phyloP scores from a whole-genome alignment of 30 jellyfish, hydroid and myxozoan genomes.

The Aurelia aurita region DNA sequence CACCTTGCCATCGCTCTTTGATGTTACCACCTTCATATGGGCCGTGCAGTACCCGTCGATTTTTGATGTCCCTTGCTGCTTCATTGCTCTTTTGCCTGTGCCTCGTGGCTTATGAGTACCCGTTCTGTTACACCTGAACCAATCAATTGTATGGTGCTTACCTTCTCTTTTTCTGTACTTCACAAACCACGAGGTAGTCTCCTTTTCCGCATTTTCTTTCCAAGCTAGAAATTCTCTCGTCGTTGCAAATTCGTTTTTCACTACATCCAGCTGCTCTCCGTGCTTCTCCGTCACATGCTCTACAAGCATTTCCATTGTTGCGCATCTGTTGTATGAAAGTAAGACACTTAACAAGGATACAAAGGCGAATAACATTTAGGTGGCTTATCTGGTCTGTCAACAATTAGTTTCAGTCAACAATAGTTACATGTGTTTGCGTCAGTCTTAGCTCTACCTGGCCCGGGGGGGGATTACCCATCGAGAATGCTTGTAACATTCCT shows the following conservation, averaged over 20 bases:
- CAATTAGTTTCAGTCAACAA: too few species aligned
- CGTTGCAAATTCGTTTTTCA: background rate
- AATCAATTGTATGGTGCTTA: conserved; percentile 23
- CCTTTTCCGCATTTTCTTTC: conserved; percentile 7
- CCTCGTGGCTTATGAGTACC: conserved; percentile 39
- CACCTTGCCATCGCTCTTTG: conserved; percentile 31
- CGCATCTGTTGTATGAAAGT: too few species aligned
- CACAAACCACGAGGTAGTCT: conserved; percentile 40
- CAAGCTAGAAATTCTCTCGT: conserved; percentile 11
- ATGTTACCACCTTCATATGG: background rate
- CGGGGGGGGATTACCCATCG: too few species aligned
- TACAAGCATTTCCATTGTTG: too few species aligned
- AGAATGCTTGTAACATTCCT: too few species aligned
- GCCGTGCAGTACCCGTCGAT: conserved; percentile 38
- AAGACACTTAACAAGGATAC: too few species aligned
- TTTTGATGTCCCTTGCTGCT: conserved; percentile 63
- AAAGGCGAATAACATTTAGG: too few species aligned
- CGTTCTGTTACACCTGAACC: conserved; percentile 46
- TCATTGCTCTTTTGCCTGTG: conserved; percentile 55
- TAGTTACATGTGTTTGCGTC: too few species aligned
- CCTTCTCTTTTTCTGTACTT: conserved; percentile 26
- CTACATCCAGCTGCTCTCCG: too few species aligned
- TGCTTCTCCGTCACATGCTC: too few species aligned
- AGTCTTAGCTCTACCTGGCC: too few species aligned
- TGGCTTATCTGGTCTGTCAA: too few species aligned